Conservation (phyloP, 2,797 vertebrate species). For the Peromyscus melanophrys region DNA sequence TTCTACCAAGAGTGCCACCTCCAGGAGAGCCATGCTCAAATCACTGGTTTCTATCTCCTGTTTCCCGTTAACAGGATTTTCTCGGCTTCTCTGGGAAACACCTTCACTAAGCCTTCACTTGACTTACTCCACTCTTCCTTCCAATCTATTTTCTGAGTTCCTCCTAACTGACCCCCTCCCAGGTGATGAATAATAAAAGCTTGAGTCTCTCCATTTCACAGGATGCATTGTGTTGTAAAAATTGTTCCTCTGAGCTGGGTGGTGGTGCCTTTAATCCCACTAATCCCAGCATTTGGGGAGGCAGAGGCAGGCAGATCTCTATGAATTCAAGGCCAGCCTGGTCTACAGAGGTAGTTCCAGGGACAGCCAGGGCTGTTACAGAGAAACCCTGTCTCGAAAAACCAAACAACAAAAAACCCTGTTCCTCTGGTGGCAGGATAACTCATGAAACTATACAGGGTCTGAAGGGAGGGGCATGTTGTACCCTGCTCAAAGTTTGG, state of each 20-base stretch:
- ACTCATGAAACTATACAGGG: background rate
- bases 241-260: background rate
- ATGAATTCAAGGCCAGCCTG: too few relatives aligned
- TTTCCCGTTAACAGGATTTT: background rate
- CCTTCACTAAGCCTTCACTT: background rate
- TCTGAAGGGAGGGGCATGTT: background rate
- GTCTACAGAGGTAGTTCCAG: too few relatives aligned
- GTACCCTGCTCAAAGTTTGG: background rate
- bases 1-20: background rate
- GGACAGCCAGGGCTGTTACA: too few relatives aligned
- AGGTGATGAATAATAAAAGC: background rate
- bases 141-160: background rate
- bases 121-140: background rate
- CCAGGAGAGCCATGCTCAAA: background rate
- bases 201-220: background rate
- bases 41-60: background rate
- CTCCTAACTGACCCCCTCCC: background rate
- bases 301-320: too few relatives aligned
- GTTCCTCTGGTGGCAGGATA: background rate
- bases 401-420: too few relatives aligned
- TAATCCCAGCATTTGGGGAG: too few relatives aligned
- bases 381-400: too few relatives aligned
- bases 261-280: too few relatives aligned
- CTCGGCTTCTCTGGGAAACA: background rate
- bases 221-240: background rate